These are phyloP conservation scores for Thymelicus acteon DNA, from an alignment of 2,888 invertebrate species.

Conservation along the genomic window DNA sequence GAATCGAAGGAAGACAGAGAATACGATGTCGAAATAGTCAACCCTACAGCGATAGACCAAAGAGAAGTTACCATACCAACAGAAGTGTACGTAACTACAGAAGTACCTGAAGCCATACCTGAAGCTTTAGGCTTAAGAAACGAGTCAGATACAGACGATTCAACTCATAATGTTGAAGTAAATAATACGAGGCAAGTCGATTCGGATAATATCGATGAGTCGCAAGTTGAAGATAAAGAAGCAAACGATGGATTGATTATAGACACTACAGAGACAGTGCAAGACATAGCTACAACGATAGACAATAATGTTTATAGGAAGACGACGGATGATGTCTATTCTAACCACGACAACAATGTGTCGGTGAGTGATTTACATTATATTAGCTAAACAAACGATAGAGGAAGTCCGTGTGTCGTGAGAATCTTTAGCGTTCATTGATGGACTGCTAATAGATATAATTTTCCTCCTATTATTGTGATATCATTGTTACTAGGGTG, in stretches of 20 bases:
- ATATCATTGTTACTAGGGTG: not conserved
- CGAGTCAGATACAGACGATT: constrained; percentile 4
- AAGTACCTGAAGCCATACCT: constrained; percentile 16
- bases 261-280: constrained; percentile 26
- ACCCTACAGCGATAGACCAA: constrained; percentile 32
- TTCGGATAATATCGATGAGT: constrained; percentile 26
- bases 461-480: not conserved
- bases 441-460: constrained; percentile 42
- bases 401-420: constrained; percentile 42
- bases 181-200: constrained; percentile 7
- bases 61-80: constrained; percentile 18
- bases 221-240: constrained; percentile 31
- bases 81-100: constrained; percentile 12
- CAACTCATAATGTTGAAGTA: constrained; percentile 9
- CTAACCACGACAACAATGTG: constrained; percentile 44
- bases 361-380: constrained; percentile 42
- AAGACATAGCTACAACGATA: constrained; percentile 42
- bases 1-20: constrained; percentile 29
- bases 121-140: constrained; percentile 27
- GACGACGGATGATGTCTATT: constrained; percentile 50
- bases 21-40: constrained; percentile 31
- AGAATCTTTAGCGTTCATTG: constrained; percentile 33
- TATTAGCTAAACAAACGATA: constrained; percentile 21
- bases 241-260: constrained; percentile 20
- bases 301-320: constrained; percentile 57